Evolutionary conservation across 2,888 invertebrate species (phyloP).

Genomic region (Eupeodes latifasciatus): DNA sequence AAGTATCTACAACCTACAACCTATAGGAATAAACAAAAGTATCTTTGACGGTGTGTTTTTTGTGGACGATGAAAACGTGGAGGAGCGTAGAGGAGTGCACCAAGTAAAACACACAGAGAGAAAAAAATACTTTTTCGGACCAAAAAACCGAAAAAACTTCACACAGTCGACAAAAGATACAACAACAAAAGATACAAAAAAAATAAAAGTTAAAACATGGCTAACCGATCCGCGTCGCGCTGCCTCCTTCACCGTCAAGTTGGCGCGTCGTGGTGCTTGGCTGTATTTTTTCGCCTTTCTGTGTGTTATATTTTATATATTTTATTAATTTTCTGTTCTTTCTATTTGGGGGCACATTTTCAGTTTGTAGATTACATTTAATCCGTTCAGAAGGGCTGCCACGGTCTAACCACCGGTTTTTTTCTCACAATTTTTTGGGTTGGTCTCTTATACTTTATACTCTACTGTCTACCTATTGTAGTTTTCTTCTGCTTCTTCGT

Average conservation of each 20-base stretch:
- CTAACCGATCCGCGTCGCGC: conserved; percentile 52
- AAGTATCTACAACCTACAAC: not conserved
- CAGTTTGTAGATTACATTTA: conserved; percentile 81
- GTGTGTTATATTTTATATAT: conserved; percentile 76
- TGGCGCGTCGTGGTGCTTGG: conserved; percentile 65
- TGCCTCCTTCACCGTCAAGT: conserved; percentile 37
- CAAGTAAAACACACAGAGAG: conserved; percentile 30
- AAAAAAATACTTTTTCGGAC: conserved; percentile 50
- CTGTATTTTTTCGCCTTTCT: conserved; percentile 72
- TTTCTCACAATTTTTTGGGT: conserved; percentile 78
- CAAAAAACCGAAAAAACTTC: conserved; percentile 59
- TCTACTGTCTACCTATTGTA: conserved; percentile 35
- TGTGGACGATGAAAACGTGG: conserved; percentile 8
- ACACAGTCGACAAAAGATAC: conserved; percentile 59
- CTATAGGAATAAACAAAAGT: conserved; percentile 29
- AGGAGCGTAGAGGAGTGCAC: conserved; percentile 4
- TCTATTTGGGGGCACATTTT: conserved; percentile 77
- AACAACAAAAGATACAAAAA: conserved; percentile 15
- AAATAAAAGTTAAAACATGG: conserved; percentile 20
- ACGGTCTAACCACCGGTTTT: conserved; percentile 77
- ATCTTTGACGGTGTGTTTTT: conserved; percentile 58
- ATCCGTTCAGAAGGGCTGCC: conserved; percentile 81
- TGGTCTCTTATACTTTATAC: conserved; percentile 66
- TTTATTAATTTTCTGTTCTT: conserved; percentile 76
- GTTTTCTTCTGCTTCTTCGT: conserved; percentile 76